Conservation (phyloP, 2,888 invertebrate species). For the Aphrophora alni region DNA sequence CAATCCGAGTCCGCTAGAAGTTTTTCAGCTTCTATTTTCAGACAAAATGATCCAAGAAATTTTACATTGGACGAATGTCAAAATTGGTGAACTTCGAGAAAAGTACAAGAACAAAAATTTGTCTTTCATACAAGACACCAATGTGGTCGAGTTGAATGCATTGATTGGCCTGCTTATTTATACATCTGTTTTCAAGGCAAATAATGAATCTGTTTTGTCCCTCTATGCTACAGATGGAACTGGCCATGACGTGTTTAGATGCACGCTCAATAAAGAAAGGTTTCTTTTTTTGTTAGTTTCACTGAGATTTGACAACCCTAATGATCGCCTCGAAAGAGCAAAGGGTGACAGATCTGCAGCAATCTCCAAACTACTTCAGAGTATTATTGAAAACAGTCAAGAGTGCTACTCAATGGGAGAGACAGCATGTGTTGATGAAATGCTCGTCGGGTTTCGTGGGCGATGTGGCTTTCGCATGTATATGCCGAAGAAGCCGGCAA, state of each 20-base stretch:
- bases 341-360: not conserved
- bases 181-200: slow-evolving; percentile 21
- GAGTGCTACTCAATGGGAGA: not conserved
- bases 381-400: slow-evolving; percentile 18
- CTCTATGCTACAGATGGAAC: slow-evolving; percentile 32
- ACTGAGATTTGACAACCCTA: slow-evolving; percentile 25
- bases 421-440: slow-evolving; percentile 16
- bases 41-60: no score
- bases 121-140: not conserved
- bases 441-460: slow-evolving; percentile 25
- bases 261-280: slow-evolving; percentile 23
- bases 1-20: not conserved
- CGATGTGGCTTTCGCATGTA: not conserved
- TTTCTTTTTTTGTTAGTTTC: slow-evolving; percentile 10
- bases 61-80: slow-evolving; percentile 7
- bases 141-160: slow-evolving; percentile 16
- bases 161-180: slow-evolving; percentile 28
- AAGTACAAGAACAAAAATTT: not conserved
- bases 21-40: no score
- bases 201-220: slow-evolving; percentile 2
- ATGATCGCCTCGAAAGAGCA: not conserved
- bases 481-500: slow-evolving; percentile 48
- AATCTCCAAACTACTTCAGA: not conserved
- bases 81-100: not conserved
- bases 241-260: slow-evolving; percentile 31